A percentile compares a stretch with the other conserved stretches of the same genome.
Conservation (phyloP, 1,140 invertebrate genomes). For the Ostrea edulis region DNA sequence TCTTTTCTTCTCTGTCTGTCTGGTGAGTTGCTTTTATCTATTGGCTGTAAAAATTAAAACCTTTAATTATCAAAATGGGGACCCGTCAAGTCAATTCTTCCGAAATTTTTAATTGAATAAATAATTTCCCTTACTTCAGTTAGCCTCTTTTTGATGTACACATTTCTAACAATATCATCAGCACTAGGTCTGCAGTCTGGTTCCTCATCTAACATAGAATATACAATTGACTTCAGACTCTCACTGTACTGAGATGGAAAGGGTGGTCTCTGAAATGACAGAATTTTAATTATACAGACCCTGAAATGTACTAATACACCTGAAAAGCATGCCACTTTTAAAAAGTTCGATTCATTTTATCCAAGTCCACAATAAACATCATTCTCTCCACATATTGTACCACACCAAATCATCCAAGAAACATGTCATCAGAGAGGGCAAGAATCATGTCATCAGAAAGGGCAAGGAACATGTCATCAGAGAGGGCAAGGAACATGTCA, state of each 20-base stretch:
- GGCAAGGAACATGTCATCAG: no score
- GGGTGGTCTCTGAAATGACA: constrained; percentile 48
- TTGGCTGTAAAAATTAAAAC: constrained; percentile 26
- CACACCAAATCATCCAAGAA: no score
- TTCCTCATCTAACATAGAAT: constrained; percentile 63
- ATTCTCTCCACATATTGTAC: no score
- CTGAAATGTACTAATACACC: no score
- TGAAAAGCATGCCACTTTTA: no score
- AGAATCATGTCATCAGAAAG: no score
- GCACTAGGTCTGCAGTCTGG: constrained; percentile 63
- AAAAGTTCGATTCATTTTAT: no score
- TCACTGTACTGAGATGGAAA: constrained; percentile 58
- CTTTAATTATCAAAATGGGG: neutral
- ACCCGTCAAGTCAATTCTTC: neutral
- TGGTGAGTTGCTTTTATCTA: constrained; percentile 37
- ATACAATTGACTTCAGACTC: constrained; percentile 56
- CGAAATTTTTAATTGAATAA: constrained; percentile 33
- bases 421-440: no score
- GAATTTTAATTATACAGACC: neutral
- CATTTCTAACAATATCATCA: constrained; percentile 52
- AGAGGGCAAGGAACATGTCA: no score
- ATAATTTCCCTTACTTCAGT: constrained; percentile 43
- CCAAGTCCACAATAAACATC: no score
- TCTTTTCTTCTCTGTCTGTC: neutral
- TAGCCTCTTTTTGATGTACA: constrained; percentile 43